These are phyloP conservation scores for Patella depressa DNA, from an alignment of 2,888 invertebrate genomes.

Conservation along the genomic window DNA sequence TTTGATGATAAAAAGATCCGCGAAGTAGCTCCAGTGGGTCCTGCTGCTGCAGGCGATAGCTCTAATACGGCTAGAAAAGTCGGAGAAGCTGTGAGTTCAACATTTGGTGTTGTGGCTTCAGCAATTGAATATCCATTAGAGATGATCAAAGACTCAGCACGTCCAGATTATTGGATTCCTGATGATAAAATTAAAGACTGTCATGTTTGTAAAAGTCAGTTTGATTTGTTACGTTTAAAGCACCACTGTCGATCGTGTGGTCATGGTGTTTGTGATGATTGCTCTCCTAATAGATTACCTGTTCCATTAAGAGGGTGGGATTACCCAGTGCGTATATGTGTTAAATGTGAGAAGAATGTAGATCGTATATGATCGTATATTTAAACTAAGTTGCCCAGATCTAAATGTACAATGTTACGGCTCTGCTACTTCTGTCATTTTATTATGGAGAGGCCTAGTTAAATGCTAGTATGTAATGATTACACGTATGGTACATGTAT, in stretches of 20 bases:
- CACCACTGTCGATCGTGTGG: slow-evolving; percentile 84
- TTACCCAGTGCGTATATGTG: slow-evolving; percentile 73
- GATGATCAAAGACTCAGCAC: slow-evolving; percentile 79
- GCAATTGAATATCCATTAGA: slow-evolving; percentile 82
- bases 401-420: no score
- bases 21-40: neutral
- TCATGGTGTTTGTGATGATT: slow-evolving; percentile 78
- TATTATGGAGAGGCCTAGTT: no score
- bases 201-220: slow-evolving; percentile 77
- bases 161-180: slow-evolving; percentile 86
- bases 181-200: slow-evolving; percentile 81
- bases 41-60: slow-evolving; percentile 42
- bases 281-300: slow-evolving; percentile 69
- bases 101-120: slow-evolving; percentile 80
- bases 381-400: no score
- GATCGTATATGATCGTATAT: slow-evolving; percentile 39
- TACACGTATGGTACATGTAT: no score
- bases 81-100: slow-evolving; percentile 82
- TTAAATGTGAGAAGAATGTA: slow-evolving; percentile 65
- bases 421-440: no score
- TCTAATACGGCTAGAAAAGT: slow-evolving; percentile 67
- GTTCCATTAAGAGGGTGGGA: slow-evolving; percentile 74
- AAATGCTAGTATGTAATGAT: no score
- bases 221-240: slow-evolving; percentile 72
- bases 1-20: slow-evolving; percentile 55